Evolutionary conservation across 2,888 invertebrate genomes (phyloP), one percentile per base, ranked within the genome.

Genomic region (Hirtodrosophila histrioides): DNA sequence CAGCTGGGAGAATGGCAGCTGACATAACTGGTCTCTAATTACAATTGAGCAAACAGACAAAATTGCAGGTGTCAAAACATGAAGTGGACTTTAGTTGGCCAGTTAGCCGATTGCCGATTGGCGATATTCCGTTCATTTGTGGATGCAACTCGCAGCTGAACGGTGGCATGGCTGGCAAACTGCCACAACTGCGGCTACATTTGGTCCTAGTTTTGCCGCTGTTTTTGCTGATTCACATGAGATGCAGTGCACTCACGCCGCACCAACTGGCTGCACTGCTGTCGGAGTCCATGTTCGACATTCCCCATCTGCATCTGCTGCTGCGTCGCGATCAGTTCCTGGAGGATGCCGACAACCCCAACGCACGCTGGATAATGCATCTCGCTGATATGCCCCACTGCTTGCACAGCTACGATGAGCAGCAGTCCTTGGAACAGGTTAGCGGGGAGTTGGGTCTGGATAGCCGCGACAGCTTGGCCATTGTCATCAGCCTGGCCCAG

Each of bases 41-140:
- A 86, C 65, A 62, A 40, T 45, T 54, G 54, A 45, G 72, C 56
- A 86, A 86, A 86, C 72, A 86, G 65, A 62, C 48, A 24, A 83
- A 82, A 82, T 83, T 77, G 84, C 82, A 86, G 82, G 86, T 82
- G 82, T 86, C 82, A 83, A 63, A 82, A 69, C 54, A 69, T 50
- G 24, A 61, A 39, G 2, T 41, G 48, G 35, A 17, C 37, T 23
- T n/a, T 4, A 37, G 35, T n/a, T 49, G 12, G 33, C 4, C 17
- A 35, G n/a, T 39, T 11, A 7, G 4, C 3, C 5, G 23, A 40
- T 11, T 8, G 17, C 17, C 17, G 17, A 17, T 17, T 17, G 17
- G 1, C 17, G 17, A 17, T 17, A 1, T 36, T n/a, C 12, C 27
- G 12, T 6, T 68, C 82, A 86, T 73, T 81, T 64, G 58, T 45